These are phyloP conservation scores for Hymenopus coronatus DNA, from an alignment of 2,888 invertebrate species.

Conservation along the genomic window DNA sequence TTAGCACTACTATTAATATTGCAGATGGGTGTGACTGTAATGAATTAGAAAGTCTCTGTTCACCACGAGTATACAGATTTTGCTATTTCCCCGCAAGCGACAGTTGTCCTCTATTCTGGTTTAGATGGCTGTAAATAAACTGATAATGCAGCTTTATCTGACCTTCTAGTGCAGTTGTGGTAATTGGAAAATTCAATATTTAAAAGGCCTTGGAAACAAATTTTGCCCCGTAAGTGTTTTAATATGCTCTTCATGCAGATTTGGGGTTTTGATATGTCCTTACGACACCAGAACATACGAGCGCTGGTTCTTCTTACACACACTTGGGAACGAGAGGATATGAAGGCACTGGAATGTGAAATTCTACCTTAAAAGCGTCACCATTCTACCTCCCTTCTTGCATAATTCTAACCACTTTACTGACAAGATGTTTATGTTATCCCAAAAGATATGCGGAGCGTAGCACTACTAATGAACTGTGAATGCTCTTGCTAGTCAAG, in stretches of 20 bases:
- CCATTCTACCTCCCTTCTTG: too few species aligned
- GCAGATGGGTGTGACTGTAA: background rate
- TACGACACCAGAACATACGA: too few species aligned
- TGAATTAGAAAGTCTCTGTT: background rate
- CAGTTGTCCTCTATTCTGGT: background rate
- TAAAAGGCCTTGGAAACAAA: background rate
- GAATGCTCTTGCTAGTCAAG: too few species aligned
- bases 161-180: background rate
- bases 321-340: too few species aligned
- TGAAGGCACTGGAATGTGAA: too few species aligned
- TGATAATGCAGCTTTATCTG: background rate
- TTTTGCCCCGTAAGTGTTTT: background rate
- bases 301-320: too few species aligned
- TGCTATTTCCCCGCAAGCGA: background rate
- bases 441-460: too few species aligned
- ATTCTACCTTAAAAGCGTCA: too few species aligned
- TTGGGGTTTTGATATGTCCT: too few species aligned
- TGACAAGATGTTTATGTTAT: too few species aligned
- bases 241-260: background rate
- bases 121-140: background rate
- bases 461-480: too few species aligned
- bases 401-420: too few species aligned
- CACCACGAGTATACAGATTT: background rate
- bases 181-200: background rate
- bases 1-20: background rate